These are phyloP conservation scores for Capreolus pygargus DNA, from an alignment of 2,113 vertebrate species.

Conservation along the genomic window DNA sequence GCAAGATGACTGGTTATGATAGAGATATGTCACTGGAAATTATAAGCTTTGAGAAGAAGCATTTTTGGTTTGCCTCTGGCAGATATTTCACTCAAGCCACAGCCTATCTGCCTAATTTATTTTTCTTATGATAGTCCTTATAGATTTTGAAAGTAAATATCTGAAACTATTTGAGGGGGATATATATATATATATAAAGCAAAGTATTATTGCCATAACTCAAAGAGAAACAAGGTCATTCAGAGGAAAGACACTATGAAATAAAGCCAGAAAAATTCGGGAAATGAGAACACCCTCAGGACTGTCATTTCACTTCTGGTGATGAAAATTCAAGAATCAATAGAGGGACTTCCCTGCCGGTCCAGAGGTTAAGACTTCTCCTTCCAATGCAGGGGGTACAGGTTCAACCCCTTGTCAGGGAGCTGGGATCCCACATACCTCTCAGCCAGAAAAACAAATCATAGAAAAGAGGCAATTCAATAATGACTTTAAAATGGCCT, in stretches of 20 bases:
- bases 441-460: neutral
- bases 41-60: neutral
- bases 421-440: neutral
- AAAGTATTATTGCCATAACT: conserved; percentile 20
- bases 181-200: neutral
- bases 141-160: conserved; percentile 50
- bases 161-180: neutral
- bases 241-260: conserved; percentile 36
- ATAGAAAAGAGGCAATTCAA: neutral
- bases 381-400: neutral
- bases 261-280: conserved; percentile 33
- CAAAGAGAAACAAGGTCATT: conserved; percentile 46
- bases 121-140: conserved; percentile 6
- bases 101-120: neutral
- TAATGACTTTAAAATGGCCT: neutral
- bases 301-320: neutral
- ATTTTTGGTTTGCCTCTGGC: conserved; percentile 11
- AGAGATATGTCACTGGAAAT: neutral
- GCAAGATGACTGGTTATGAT: neutral
- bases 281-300: conserved; percentile 3
- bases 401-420: neutral
- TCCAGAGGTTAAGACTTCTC: neutral
- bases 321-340: conserved; percentile 44
- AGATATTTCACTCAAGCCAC: neutral
- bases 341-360: neutral